Conservation (phyloP, 2,113 vertebrate species). For the Nesogale talazaci region DNA sequence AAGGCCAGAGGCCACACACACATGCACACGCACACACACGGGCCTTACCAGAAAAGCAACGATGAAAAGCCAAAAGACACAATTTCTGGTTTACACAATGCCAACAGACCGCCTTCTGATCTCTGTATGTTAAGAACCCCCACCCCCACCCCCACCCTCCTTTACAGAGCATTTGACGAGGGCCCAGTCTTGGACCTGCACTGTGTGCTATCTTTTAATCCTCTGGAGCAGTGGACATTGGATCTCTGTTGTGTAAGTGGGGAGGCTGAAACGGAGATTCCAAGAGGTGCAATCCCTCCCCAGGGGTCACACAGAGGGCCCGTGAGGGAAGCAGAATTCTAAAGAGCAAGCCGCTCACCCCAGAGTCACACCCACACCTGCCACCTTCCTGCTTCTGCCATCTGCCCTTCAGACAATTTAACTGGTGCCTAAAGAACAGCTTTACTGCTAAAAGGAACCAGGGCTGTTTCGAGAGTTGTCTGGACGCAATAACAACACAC, state of each 20-base stretch:
- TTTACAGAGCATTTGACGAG: neutral
- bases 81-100: neutral
- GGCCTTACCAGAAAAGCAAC: too few species aligned
- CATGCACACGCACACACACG: neutral
- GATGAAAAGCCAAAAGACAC: neutral
- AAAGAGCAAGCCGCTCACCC: neutral
- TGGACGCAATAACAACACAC: neutral
- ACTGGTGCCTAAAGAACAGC: neutral
- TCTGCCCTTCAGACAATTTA: neutral
- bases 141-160: neutral
- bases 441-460: neutral
- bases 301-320: neutral
- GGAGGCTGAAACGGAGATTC: neutral
- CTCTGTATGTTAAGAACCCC: neutral
- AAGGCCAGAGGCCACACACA: neutral
- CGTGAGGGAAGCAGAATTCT: fast-evolving
- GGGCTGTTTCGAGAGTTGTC: neutral
- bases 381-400: neutral
- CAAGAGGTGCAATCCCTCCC: neutral
- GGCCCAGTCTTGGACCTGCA: neutral
- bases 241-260: neutral
- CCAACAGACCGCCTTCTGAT: neutral
- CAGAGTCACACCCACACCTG: neutral
- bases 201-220: neutral
- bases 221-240: neutral